Evolutionary conservation across 2,797 vertebrate genomes (phyloP).

Genomic region (Enteromius thamalakanensis): DNA sequence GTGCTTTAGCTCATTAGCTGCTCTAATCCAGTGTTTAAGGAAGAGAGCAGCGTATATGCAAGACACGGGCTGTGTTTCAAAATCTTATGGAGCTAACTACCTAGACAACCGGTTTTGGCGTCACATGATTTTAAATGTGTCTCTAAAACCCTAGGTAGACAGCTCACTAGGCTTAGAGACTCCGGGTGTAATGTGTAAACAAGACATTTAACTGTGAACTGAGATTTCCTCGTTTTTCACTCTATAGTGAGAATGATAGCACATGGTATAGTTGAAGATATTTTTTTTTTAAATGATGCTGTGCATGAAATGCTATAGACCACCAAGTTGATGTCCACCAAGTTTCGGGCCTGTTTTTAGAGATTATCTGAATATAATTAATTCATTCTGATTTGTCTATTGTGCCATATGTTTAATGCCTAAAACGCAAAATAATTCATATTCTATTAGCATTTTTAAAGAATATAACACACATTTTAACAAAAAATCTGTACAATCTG

Average conservation of each 20-base stretch:
- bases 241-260: too few species aligned
- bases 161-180: background rate
- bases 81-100: background rate
- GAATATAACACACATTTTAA: background rate
- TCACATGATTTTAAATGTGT: background rate
- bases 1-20: conserved; percentile 35
- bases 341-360: background rate
- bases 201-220: background rate
- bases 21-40: conserved; percentile 40
- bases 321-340: background rate
- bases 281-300: too few species aligned
- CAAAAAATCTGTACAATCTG: too few species aligned
- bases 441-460: background rate
- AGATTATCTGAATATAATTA: background rate
- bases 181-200: conserved; percentile 13
- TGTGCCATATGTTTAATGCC: background rate
- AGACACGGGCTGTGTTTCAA: conserved; percentile 17
- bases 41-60: conserved; percentile 26
- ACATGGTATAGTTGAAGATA: too few species aligned
- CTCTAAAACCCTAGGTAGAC: background rate
- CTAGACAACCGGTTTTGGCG: background rate
- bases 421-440: background rate
- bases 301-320: background rate
- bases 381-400: background rate
- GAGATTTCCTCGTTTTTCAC: background rate